phyloP scores from a whole-genome alignment of 1,140 invertebrate species.

The Megalonaias nervosa region DNA sequence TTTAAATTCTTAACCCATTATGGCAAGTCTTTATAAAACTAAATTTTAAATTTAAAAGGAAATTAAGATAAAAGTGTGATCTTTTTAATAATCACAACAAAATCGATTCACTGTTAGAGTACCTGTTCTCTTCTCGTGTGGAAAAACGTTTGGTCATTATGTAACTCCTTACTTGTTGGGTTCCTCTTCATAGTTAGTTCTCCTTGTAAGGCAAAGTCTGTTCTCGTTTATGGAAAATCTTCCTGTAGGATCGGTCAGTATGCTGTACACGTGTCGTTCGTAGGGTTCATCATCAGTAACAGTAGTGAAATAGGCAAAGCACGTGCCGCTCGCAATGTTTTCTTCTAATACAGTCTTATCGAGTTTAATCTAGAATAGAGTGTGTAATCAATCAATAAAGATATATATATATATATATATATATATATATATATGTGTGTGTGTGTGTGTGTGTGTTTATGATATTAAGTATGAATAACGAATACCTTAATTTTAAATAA shows the following conservation, averaged over 20 bases:
- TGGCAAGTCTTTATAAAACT: neutral
- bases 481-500: neutral
- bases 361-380: slow-evolving; percentile 36
- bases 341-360: slow-evolving; percentile 42
- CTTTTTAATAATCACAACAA: neutral
- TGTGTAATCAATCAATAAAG: too few relatives aligned
- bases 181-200: slow-evolving; percentile 43
- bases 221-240: slow-evolving; percentile 34
- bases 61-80: neutral
- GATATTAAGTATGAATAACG: neutral
- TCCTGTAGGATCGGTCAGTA: slow-evolving; percentile 38
- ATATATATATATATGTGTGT: too few relatives aligned
- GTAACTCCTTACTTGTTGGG: slow-evolving; percentile 36
- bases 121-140: neutral
- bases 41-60: neutral
- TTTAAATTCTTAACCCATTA: neutral
- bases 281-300: slow-evolving; percentile 32
- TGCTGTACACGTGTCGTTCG: slow-evolving; percentile 44
- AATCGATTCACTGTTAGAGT: neutral
- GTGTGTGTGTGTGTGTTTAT: neutral
- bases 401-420: too few relatives aligned
- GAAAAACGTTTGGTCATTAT: neutral
- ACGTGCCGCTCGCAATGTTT: slow-evolving; percentile 30
- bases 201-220: slow-evolving; percentile 40
- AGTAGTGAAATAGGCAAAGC: slow-evolving; percentile 46